Evolutionary conservation across 2,797 vertebrate genomes (phyloP), one percentile per base, ranked within the genome.

Genomic region (Vespertilio murinus): DNA sequence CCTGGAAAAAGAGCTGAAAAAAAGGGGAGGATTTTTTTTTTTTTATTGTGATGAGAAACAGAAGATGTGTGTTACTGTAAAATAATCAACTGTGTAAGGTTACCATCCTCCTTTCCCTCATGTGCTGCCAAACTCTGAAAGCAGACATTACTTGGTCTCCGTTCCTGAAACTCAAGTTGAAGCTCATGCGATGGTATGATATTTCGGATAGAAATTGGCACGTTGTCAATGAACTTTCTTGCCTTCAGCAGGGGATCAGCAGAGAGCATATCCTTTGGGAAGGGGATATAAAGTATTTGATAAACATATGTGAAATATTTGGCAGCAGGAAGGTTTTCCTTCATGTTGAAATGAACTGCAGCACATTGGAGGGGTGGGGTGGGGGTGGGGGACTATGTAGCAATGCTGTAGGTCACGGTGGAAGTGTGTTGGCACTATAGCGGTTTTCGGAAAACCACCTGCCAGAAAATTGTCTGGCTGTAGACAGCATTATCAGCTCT

Each of bases 21-120:
- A 79, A 86, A 93, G 65, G 8, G 33, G 33, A 82, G 45, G 73
- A 10, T 14, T 54, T 93, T 42, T 92, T 42, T 42, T 42, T 9
- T 92, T 95, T 93, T 83, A 88, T 86, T 96, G 81, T 96, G 97
- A 97, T 94, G 96, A 97, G 95, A 94, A 97, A 93, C 96, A 95
- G 95, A 96, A 97, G 91, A 94, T 89, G 88, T 84, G 80, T 16
- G 84, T 96, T 94, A 82, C 94, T 95, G 95, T 96, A 95, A 96
- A 95, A 86, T 88, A 93, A 96, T 96, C 93, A 95, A 54, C 93
- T 88, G 87, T 90, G 96, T 93, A 94, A 96, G 85, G 90, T 93
- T 83, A 94, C 79, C 96, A 70, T 95, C 77, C 79, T 81, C 87
- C 83, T 96, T 71, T 90, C 95, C 95, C 93, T 85, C 42, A n/a